These are phyloP conservation scores for Boloria selene DNA, from an alignment of 2,888 invertebrate genomes.

Conservation along the genomic window DNA sequence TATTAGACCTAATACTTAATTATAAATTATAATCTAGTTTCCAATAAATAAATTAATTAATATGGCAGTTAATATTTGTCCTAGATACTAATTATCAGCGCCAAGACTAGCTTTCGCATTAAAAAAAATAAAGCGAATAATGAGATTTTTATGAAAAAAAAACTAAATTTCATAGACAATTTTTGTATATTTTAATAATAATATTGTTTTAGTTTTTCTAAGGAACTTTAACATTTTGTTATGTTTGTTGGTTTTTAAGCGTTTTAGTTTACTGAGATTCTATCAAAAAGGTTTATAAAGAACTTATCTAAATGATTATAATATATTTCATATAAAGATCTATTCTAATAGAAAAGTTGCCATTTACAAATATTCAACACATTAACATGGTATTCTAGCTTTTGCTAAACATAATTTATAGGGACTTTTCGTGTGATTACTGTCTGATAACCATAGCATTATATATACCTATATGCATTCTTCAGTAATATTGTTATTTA, in stretches of 20 bases:
- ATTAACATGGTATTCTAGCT: constrained; percentile 3
- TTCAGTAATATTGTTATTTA: not conserved
- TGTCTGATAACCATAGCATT: not conserved
- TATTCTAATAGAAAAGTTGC: constrained; percentile 4
- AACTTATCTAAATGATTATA: constrained; percentile 3
- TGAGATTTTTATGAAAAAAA: too few relatives aligned
- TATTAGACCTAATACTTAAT: constrained; percentile 10
- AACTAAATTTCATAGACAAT: too few relatives aligned
- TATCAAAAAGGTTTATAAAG: not conserved
- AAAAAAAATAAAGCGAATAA: too few relatives aligned
- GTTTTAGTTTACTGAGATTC: constrained; percentile 8
- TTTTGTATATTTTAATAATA: too few relatives aligned
- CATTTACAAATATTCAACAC: constrained; percentile 8
- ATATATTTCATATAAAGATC: not conserved
- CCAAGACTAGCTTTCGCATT: too few relatives aligned
- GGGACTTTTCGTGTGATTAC: not conserved
- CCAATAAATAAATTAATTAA: constrained; percentile 31
- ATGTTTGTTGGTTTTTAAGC: not conserved
- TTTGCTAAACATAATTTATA: not conserved
- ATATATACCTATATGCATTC: not conserved
- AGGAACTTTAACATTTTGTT: too few relatives aligned
- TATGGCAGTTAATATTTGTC: constrained; percentile 29
- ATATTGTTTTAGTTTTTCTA: too few relatives aligned
- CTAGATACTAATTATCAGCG: not conserved
- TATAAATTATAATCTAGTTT: constrained; percentile 4